A percentile compares a stretch with the other conserved stretches of the same genome.
Evolutionary conservation across 2,113 vertebrate genomes (phyloP).

Genomic region (Rhea pennata): DNA sequence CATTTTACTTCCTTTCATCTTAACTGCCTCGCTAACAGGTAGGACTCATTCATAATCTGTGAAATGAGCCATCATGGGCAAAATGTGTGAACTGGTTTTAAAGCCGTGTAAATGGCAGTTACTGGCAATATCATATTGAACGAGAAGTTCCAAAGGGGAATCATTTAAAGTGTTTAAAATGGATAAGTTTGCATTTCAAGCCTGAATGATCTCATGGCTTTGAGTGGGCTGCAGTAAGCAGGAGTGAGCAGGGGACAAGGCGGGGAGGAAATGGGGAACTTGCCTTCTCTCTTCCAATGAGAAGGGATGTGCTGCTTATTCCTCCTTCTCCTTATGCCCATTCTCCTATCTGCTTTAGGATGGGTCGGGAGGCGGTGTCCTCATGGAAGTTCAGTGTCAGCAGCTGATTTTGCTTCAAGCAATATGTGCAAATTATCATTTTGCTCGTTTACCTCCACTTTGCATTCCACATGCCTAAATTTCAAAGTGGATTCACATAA

Average conservation of each 20-base stretch:
- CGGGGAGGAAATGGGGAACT: not conserved
- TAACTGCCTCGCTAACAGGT: slow-evolving; percentile 42
- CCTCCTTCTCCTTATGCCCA: not conserved
- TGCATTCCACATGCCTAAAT: not conserved
- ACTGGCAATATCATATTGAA: not conserved
- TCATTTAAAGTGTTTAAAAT: not conserved
- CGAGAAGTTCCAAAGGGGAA: not conserved
- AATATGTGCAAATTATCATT: not conserved
- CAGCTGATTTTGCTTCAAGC: slow-evolving; percentile 1
- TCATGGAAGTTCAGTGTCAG: not conserved
- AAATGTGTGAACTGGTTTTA: not conserved
- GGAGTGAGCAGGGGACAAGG: not conserved
- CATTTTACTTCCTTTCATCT: slow-evolving; percentile 31
- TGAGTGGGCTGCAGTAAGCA: not conserved
- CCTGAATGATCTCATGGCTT: not conserved
- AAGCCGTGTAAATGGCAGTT: not conserved
- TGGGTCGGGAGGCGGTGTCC: not conserved
- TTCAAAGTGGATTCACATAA: not conserved
- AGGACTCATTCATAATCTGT: not conserved
- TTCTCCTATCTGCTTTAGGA: not conserved
- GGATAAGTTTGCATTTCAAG: not conserved
- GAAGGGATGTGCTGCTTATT: not conserved
- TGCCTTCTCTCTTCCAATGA: not conserved
- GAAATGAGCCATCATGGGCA: not conserved
- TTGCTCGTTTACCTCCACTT: not conserved